Evolutionary conservation across 2,113 vertebrate species (phyloP).

Genomic region (Proteles cristata): DNA sequence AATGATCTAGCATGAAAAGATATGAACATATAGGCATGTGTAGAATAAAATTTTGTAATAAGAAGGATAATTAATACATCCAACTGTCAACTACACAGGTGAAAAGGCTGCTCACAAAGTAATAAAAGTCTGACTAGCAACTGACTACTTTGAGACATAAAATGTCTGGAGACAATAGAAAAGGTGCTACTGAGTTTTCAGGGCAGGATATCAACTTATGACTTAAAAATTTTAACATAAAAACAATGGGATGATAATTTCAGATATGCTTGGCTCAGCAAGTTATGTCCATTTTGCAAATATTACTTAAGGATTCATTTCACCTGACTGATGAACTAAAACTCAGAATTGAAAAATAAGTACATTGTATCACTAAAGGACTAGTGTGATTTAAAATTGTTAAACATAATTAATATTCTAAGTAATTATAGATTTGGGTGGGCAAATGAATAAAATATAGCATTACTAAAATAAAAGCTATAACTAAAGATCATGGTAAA

Average conservation of each 20-base stretch:
- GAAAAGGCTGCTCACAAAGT: background rate
- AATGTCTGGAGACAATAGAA: background rate
- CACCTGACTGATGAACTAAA: background rate
- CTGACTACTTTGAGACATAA: background rate
- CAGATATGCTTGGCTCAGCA: background rate
- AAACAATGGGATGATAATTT: background rate
- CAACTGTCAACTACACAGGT: background rate
- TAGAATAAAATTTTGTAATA: background rate
- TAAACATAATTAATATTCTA: background rate
- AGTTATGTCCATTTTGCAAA: background rate
- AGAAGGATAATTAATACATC: background rate
- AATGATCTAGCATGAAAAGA: background rate
- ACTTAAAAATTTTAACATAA: background rate
- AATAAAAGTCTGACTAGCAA: background rate
- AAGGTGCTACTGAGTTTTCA: background rate
- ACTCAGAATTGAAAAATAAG: background rate
- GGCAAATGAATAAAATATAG: background rate
- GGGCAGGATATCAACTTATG: background rate
- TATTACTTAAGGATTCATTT: background rate
- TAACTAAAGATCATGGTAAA: background rate
- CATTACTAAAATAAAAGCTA: background rate
- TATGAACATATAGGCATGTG: background rate
- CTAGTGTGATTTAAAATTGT: background rate
- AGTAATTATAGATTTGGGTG: background rate
- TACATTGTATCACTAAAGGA: background rate